Evolutionary conservation across 2,797 vertebrate species (phyloP), one percentile per base, ranked within the genome.

Genomic region (Pelochelys cantorii): DNA sequence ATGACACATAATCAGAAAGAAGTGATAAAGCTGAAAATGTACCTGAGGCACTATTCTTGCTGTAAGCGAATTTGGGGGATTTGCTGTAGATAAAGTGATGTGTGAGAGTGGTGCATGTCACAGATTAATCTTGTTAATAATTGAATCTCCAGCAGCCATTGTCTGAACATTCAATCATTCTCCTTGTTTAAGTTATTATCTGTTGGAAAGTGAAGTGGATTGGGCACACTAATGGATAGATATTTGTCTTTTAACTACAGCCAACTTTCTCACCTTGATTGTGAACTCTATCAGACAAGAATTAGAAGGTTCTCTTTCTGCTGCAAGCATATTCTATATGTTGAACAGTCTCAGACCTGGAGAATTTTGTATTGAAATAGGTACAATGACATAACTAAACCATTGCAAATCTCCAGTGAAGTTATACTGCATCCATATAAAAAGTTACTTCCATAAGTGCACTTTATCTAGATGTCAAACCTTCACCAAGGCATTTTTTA

Each of bases 51-150:
- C 53, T 68, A 7, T 4, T 81, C 78, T 83, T 0, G 0, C 9
- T 17, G 54, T 22, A 75, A 91, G 55, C 6, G 71, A 80, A 7
- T 60, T 4, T 31, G 31, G 10, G 10, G 65, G n/a, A 56, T 94
- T 80, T 48, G 62, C 75, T 55, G 34, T 52, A 84, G 93, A 71
- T 15, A 11, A 52, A 78, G n/a, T 86, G 78, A 15, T 14, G 22
- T 1, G 77, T 91, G 79, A 78, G 52, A 86, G 79, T 48, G 1
- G 2, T 83, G 15, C 34, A 12, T 52, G 27, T 62, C 79, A 37
- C 13, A 89, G 29, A 31, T 90, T 56, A 77, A 87, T 52, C 53
- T 91, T 86, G 29, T 86, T 87, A 84, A 75, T 79, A 90, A 83
- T 84, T 81, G 84, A 87, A 74, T 87, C 59, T 80, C 84, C 81